Base-by-base conservation (phyloP, 2,113 vertebrate species). In the Myrmophylax atrothorax region DNA sequence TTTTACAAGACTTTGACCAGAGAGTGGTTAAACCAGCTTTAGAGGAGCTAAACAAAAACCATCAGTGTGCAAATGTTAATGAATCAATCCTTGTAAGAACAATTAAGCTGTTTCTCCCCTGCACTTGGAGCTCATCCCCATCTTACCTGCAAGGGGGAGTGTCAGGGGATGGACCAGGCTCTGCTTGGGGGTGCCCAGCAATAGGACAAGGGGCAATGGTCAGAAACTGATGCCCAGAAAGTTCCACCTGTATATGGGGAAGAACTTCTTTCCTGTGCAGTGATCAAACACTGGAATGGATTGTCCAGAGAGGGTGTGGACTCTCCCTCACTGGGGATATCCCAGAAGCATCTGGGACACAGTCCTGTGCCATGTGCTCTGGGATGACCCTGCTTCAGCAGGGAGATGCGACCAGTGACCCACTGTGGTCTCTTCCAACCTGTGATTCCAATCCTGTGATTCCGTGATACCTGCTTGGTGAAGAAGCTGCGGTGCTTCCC, bases 181-280 rank as follows among this genome's bases (percentile, higher is more conserved):
- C 31, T 10, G 52, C 37, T 19, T 46, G 1, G 38, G 5, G 26
- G 33, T 49, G 13, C 6, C 5, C 59, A 52, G 38, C 28, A 18
- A 1, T 1, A 20, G 47, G 6, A 35, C 20, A 7, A 9, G 53
- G 18, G 38, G 62, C 38, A 7, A 68, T 0, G 5, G 69, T 40
- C 69, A 83, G 53, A 25, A 4, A 2, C 17, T 14, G 47, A 55
- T 66, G 4, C n/a, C 19, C 70, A 26, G 6, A 6, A 14, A 23
- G 0, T 16, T 50, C 37, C 52, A 17, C 37, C 15, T 59, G 44
- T 13, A 44, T 18, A 1, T 0, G 37, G 59, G 52, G 38, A 31
- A 76, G 53, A 83, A 1, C 2, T 15, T 35, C n/a, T 76, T 13
- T 4, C 38, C 38, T 40, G 62, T 4, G n/a, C 56, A 24, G 14